Evolutionary conservation across 2,113 vertebrate species (phyloP), one percentile per base, ranked within the genome.

Genomic region (Myiopsitta monachus): DNA sequence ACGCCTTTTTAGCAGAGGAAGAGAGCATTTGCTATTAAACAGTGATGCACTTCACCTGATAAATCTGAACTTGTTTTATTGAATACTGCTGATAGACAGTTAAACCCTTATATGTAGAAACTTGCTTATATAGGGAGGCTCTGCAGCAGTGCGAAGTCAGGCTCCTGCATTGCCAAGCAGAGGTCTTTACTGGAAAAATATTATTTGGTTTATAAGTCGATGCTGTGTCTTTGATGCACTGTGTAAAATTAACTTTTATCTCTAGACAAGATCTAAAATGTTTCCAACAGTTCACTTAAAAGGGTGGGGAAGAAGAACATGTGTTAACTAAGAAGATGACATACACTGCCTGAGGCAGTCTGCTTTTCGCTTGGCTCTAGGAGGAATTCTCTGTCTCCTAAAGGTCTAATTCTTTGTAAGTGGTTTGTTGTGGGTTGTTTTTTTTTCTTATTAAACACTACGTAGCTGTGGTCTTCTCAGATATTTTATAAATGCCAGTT

Each of bases 211-310:
- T 93, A 73, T 82, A 87, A 88, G n/a, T 73, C 91, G 92, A 44
- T 70, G 30, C 74, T 51, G 62, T 0, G 1, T 83, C 73, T 95
- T 94, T 96, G 94, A 94, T 94, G 91, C 66, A 69, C 77, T 73
- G 15, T 92, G 88, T 94, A 92, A 96, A 96, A 96, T 97, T 94
- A 94, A 94, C 77, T 88, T 93, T 79, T 96, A 96, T 96, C 95
- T 95, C 78, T 52, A 92, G 83, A 95, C 95, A 92, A 91, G 95
- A 96, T 97, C 94, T 96, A 93, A 96, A 96, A 91, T 3, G 17
- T 88, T 94, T 92, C 83, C 84, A 95, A 87, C 91, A 91, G 84
- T 59, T 97, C 92, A 89, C 91, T 95, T 93, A 91, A 96, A 97
- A 95, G 92, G 83, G 79, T 92, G 69, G 70, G 62, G 81, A 77